Percentiles rank a stretch among this genome's conserved stretches.
These are phyloP conservation scores for Eupithecia exiguata DNA, from an alignment of 2,888 invertebrate species.

Conservation along the genomic window DNA sequence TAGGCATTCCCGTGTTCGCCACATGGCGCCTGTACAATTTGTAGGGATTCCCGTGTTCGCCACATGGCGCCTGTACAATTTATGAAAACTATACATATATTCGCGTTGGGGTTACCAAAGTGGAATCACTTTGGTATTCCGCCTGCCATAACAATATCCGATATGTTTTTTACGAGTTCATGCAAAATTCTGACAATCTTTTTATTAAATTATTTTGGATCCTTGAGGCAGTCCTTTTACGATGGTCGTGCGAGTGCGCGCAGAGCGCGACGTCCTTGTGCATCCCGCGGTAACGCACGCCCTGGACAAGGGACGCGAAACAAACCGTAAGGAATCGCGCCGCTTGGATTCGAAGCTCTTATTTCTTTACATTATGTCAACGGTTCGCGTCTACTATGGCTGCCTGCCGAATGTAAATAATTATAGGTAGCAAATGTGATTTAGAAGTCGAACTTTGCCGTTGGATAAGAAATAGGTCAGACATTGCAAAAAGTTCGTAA, in stretches of 20 bases:
- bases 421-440: too few species aligned
- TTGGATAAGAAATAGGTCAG: too few species aligned
- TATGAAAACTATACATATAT: conserved; percentile 45
- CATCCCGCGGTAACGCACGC: not conserved
- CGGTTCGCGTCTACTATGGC: too few species aligned
- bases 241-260: not conserved
- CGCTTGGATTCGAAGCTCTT: not conserved
- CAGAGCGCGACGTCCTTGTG: not conserved
- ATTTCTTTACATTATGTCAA: too few species aligned
- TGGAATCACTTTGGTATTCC: too few species aligned
- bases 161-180: conserved; percentile 39
- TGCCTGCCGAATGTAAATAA: too few species aligned
- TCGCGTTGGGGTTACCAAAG: too few species aligned
- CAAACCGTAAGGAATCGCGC: not conserved
- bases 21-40: conserved; percentile 32
- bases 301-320: not conserved
- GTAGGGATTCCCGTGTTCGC: conserved; percentile 14
- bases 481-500: too few species aligned
- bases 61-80: conserved; percentile 37
- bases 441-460: too few species aligned
- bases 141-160: conserved; percentile 40
- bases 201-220: conserved; percentile 32
- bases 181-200: conserved; percentile 36
- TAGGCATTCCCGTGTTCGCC: conserved; percentile 17
- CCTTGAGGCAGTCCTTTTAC: conserved; percentile 10